Evolutionary conservation across 2,797 vertebrate genomes (phyloP), one percentile per base, ranked within the genome.

Genomic region (Sternotherus odoratus): DNA sequence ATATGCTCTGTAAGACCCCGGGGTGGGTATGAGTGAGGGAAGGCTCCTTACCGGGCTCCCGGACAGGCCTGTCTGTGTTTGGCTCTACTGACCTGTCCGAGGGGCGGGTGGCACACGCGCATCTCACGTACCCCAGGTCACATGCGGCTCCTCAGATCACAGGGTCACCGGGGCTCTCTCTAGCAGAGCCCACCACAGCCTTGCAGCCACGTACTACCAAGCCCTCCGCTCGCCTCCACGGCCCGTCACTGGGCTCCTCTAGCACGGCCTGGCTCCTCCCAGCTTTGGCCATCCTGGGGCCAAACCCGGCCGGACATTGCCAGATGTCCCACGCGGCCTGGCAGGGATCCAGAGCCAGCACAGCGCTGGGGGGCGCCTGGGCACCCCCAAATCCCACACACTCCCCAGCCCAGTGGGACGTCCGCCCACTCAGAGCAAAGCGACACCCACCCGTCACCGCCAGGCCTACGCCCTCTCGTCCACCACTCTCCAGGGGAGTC

Each of bases 291-390:
- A 60, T 79, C n/a, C n/a, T 2, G 74, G 77, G 15, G 15, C 72
- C 72, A 83, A 39, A 60, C 15, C 53, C 56, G 89, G 85, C 81
- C 33, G 69, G 69, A 74, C 0, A 0, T 48, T 24, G 36, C 66
- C 21, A 72, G 66, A 3, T 16, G 54, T 36, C 81, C 77, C 0
- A 0, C 63, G 36, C 60, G 28, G 12, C 26, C 39, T 74, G 72
- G 23, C 26, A 15, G 24, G 8, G 23, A 43, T 11, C 28, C 51
- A 50, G 0, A 0, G n/a, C n/a, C 60, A 3, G 3, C 10, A 6
- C 1, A 0, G 5, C 3, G 30, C 0, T 0, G 11, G 1, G 4
- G 54, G 48, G 26, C 53, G 79, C 8, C 15, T 11, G 3, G 10
- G 5, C 5, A 12, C 50, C 66, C 63, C 46, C 82, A 63, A 66